Conservation (phyloP, 2,888 invertebrate species). For the Lochmaea capreae region DNA sequence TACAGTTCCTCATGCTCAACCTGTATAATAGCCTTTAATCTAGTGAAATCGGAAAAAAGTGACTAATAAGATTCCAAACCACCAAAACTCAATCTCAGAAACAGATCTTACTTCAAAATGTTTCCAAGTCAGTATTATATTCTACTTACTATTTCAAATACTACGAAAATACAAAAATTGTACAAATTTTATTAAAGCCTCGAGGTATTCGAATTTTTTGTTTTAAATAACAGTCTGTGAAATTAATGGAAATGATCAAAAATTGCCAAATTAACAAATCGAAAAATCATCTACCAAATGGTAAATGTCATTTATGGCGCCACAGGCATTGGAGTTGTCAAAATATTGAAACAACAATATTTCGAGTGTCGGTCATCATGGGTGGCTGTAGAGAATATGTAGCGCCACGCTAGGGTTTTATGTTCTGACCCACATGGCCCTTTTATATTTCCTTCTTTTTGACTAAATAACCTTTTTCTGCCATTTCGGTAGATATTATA, state of each 20-base stretch:
- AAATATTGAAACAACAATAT: slow-evolving; percentile 36
- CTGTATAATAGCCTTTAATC: too few species aligned
- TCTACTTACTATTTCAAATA: too few species aligned
- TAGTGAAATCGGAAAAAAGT: too few species aligned
- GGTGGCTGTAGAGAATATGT: slow-evolving; percentile 11
- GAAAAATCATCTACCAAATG: slow-evolving; percentile 8
- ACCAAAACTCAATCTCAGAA: too few species aligned
- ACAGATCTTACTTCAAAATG: too few species aligned
- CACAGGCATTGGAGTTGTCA: slow-evolving; percentile 33
- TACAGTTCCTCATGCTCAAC: too few species aligned
- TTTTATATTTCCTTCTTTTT: slow-evolving; percentile 37
- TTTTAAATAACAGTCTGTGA: neutral
- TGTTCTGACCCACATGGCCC: slow-evolving; percentile 49
- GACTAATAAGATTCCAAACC: too few species aligned
- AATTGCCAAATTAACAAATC: neutral
- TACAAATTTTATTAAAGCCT: too few species aligned
- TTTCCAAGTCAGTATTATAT: too few species aligned
- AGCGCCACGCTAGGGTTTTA: slow-evolving; percentile 47
- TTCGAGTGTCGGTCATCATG: slow-evolving; percentile 20
- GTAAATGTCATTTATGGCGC: slow-evolving; percentile 26
- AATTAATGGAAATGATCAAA: neutral
- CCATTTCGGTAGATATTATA: slow-evolving; percentile 46
- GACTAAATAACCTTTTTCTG: slow-evolving; percentile 44
- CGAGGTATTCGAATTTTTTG: too few species aligned
- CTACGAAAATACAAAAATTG: too few species aligned